Conservation (phyloP, 2,797 vertebrate genomes). For the Adelosebastes latens region DNA sequence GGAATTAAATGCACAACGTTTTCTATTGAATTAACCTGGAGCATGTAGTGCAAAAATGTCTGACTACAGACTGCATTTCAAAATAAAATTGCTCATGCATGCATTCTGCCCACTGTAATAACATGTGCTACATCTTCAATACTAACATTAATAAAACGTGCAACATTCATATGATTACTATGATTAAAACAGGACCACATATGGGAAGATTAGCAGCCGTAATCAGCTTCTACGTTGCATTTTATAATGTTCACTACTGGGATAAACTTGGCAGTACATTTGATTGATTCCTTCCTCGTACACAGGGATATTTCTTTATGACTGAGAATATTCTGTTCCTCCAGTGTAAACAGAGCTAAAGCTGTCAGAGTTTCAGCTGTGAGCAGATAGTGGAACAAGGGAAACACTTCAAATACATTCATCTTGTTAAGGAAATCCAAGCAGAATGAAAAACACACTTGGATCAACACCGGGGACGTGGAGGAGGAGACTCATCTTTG, state of each 20-base stretch:
- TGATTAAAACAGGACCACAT: not conserved
- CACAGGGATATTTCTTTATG: not conserved
- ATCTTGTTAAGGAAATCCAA: conserved; percentile 22
- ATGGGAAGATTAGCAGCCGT: not conserved
- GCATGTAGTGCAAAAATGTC: not conserved
- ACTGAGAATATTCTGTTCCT: conserved; percentile 6
- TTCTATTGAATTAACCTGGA: not conserved
- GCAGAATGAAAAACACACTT: conserved; percentile 12
- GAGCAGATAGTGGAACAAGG: not conserved
- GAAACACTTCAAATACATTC: conserved; percentile 27
- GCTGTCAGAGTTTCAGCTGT: conserved; percentile 17
- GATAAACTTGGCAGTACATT: not conserved
- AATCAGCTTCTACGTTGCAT: not conserved
- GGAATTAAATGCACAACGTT: not conserved
- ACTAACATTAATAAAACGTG: not conserved
- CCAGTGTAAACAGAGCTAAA: conserved; percentile 29
- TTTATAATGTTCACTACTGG: not conserved
- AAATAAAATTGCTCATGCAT: not conserved
- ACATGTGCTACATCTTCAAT: not conserved
- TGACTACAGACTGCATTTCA: not conserved
- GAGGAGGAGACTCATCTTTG: not conserved
- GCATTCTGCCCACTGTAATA: not conserved
- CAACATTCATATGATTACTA: not conserved
- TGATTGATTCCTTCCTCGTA: not conserved
- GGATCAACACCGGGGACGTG: conserved; percentile 4